These are phyloP conservation scores for Siderastrea siderea DNA, from an alignment of 92 coral and sea anemone species.

Conservation along the genomic window DNA sequence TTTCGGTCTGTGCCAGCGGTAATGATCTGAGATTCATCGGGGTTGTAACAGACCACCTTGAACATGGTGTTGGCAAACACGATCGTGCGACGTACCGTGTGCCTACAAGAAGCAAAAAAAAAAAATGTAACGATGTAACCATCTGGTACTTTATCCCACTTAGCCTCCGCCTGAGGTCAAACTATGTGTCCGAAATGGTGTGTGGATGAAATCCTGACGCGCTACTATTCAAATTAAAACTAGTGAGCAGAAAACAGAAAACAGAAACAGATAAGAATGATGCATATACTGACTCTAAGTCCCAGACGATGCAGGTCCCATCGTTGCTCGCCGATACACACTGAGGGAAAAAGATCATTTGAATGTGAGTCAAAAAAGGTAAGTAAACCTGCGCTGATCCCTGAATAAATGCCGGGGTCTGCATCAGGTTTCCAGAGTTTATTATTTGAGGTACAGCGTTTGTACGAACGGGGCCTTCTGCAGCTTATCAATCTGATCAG, in stretches of 20 bases:
- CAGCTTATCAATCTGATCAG: no score
- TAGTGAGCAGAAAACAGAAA: neutral
- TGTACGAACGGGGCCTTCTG: no score
- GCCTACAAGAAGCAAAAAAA: conserved; percentile 51
- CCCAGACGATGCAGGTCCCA: conserved; percentile 98
- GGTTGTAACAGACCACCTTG: conserved; percentile 93
- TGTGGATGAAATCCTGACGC: no score
- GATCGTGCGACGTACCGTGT: conserved; percentile 82
- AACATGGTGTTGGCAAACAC: conserved; percentile 99
- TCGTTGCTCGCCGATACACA: conserved; percentile 98
- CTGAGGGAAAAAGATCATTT: conserved; percentile 42
- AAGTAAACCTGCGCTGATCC: no score
- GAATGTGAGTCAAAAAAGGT: neutral
- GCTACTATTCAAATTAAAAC: neutral
- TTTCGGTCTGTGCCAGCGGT: conserved; percentile 98
- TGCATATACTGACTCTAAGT: conserved; percentile 81
- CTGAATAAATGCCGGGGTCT: no score
- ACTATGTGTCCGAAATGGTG: neutral
- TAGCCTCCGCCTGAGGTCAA: neutral
- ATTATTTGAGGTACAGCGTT: no score
- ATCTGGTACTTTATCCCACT: neutral
- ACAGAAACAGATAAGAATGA: neutral
- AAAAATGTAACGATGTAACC: neutral
- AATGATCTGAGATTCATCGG: conserved; percentile 89
- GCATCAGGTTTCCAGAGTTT: no score